Base-by-base conservation (phyloP, 2,797 vertebrate species). In the Periparus ater region DNA sequence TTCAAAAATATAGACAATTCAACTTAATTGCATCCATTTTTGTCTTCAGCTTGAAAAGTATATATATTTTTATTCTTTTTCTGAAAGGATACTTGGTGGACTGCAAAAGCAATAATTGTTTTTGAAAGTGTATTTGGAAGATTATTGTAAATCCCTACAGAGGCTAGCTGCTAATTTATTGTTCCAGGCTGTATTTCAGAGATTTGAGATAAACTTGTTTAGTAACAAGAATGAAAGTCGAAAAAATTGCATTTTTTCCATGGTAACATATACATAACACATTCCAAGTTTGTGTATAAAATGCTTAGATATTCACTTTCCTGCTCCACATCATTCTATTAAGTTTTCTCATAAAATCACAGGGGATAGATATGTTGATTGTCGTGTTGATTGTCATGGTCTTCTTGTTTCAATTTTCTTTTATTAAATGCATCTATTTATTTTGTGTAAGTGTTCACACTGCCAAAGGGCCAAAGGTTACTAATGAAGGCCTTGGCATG, bases 11-110 rank as follows among this genome's bases (percentile, higher is more conserved):
- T 18, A 88, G 44, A 63, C 44, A 82, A 21, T 57, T 83, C 9
- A 27, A 73, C 91, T 94, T 78, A 88, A 34, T 83, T 83, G 30
- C 17, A 91, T 88, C 6, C 57, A 32, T 68, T 79, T 88, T 29
- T 71, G 1, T 81, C 27, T 58, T 78, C 68, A 89, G 2, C 32
- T 89, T 88, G 5, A 81, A 93, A 74, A 61, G 15, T 48, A 3
- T 6, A 2, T 83, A 38, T 38, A 38, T 38, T 11, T 38, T 11
- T 38, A 38, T 38, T 38, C 71, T 78, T 77, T 94, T 76, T 65
- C 80, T 82, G 40, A 58, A 88, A 72, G 11, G 5, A 27, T 73
- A 44, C 19, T 42, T 71, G 58, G 44, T 75, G 47, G 25, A 63
- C 17, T 74, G 17, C 11, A 77, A 77, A 77, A 40, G 4, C 25